Percentiles rank a stretch among this genome's conserved stretches.
These are phyloP conservation scores for Manis crassicaudata DNA, from an alignment of 2,797 vertebrate species.

Conservation along the genomic window DNA sequence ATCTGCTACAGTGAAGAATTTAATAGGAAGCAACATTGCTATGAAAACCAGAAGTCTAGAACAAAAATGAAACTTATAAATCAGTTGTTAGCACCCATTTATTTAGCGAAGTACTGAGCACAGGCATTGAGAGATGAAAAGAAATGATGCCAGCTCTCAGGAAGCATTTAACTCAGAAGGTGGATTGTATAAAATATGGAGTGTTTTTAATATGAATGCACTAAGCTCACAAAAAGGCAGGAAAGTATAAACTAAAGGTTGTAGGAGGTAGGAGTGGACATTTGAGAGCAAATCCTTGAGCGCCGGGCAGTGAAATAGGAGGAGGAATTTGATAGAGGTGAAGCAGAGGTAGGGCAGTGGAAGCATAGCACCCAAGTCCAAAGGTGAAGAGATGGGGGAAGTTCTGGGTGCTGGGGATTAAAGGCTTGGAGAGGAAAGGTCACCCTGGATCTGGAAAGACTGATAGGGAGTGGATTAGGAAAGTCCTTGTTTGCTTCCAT, in stretches of 20 bases:
- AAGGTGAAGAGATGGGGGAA: background rate
- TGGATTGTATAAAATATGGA: background rate
- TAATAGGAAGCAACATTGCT: background rate
- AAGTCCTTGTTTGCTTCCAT: background rate
- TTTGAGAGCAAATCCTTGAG: background rate
- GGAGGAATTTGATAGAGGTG: background rate
- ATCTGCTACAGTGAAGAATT: background rate
- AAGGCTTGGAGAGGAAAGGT: background rate
- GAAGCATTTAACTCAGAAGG: constrained; percentile 1
- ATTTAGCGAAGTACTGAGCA: background rate
- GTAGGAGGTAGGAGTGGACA: background rate
- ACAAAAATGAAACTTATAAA: background rate
- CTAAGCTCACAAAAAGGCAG: background rate
- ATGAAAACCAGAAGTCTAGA: background rate
- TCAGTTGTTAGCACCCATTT: background rate
- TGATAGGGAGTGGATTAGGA: background rate
- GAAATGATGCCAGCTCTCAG: background rate
- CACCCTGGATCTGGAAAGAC: background rate
- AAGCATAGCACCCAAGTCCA: background rate
- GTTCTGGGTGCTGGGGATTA: background rate
- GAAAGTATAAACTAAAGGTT: background rate
- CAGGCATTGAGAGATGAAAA: background rate
- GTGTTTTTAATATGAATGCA: background rate
- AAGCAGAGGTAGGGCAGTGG: background rate
- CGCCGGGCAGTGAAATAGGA: background rate